Base-by-base conservation (phyloP, 1,140 invertebrate genomes). In the Propsilocerus akamusi region DNA sequence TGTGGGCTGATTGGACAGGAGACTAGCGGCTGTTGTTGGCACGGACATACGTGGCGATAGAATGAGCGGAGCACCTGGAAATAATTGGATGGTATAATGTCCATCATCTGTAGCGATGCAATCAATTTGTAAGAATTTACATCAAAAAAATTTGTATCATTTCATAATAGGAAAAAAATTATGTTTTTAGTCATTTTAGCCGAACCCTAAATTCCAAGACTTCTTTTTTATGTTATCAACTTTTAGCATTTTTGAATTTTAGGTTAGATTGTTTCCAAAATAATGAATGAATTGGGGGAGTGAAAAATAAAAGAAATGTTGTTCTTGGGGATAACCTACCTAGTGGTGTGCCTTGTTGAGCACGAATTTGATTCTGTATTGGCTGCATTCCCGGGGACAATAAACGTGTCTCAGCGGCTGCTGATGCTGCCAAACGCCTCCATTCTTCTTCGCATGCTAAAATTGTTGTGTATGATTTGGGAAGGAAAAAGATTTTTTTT, bases 41-140 rank as follows among this genome's bases (percentile, higher is more conserved):
- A 83, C 82, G 6, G 78, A 83, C 74, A 89, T 81, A 52, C 87
- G 75, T 47, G 87, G 86, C 24, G 87, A 88, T 52, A 92, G 74
- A 54, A 93, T 91, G 57, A 93, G 68, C 8, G 89, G 88, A 5
- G 87, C 86, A 12, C 86, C 34, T 41, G 17, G 10, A 41, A 14
- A 41, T 30, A n/a, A n/a, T n/a, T n/a, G n/a, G n/a, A n/a, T n/a
- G n/a, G n/a, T n/a, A n/a, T n/a, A n/a, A n/a, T n/a, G n/a, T n/a
- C n/a, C n/a, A n/a, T n/a, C n/a, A n/a, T n/a, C n/a, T n/a, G n/a
- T n/a, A n/a, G n/a, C n/a, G n/a, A n/a, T n/a, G n/a, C n/a, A n/a
- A n/a, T n/a, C n/a, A n/a, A n/a, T n/a, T n/a, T n/a, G n/a, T n/a
- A n/a, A n/a, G n/a, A n/a, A n/a, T n/a, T n/a, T n/a, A n/a, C n/a